These are phyloP conservation scores for Xestia c-nigrum DNA, from an alignment of 2,888 invertebrate genomes.

Conservation along the genomic window DNA sequence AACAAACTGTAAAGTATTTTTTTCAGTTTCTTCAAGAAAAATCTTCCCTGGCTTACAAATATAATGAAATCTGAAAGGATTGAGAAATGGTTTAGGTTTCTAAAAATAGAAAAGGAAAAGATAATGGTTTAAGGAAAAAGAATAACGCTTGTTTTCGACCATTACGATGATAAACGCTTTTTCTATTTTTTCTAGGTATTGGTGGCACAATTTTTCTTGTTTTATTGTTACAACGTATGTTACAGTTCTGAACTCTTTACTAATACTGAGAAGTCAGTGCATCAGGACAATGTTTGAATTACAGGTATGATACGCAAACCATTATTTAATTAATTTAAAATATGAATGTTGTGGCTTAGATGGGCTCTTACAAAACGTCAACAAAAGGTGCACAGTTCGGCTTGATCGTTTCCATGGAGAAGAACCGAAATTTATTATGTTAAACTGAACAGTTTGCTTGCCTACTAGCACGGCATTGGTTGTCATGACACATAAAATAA, in stretches of 20 bases:
- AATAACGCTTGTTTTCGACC: background rate
- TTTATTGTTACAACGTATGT: background rate
- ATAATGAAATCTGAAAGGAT: constrained; percentile 1
- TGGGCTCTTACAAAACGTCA: no score
- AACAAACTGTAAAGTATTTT: constrained; percentile 26
- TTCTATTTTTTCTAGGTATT: background rate
- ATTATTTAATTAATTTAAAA: no score
- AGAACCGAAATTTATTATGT: no score
- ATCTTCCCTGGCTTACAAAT: constrained; percentile 23
- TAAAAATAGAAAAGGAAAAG: constrained; percentile 15
- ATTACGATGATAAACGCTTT: constrained; percentile 19
- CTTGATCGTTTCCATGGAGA: no score
- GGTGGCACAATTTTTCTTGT: background rate
- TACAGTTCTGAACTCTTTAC: background rate
- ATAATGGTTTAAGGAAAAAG: constrained; percentile 20
- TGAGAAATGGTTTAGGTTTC: constrained; percentile 4
- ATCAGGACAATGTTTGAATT: no score
- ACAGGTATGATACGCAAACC: no score
- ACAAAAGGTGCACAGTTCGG: no score
- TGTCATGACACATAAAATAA: no score
- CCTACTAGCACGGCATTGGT: no score
- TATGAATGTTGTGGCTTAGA: no score
- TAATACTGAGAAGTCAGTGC: background rate
- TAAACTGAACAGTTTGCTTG: no score
- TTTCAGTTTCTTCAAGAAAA: background rate